Conservation (phyloP, 2,113 vertebrate species). For the Eurypyga helias region DNA sequence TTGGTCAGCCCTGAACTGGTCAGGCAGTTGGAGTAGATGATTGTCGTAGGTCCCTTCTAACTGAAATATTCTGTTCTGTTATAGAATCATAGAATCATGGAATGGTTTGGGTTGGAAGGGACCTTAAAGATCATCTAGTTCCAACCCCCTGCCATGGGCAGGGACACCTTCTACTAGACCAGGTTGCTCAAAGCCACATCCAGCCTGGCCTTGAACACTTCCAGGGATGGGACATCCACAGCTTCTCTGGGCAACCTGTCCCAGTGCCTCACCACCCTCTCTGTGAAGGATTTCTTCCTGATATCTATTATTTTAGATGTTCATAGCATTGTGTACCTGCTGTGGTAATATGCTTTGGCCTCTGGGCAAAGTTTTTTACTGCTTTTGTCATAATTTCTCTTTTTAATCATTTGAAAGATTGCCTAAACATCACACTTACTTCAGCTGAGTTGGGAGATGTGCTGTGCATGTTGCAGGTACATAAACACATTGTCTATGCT, state of each 20-base stretch:
- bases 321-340: not conserved
- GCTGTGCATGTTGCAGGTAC: not conserved
- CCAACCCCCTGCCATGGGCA: too few species aligned
- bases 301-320: not conserved
- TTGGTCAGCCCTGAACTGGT: not conserved
- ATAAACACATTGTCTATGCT: not conserved
- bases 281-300: too few species aligned
- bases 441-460: not conserved
- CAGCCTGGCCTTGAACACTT: too few species aligned
- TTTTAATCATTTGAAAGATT: not conserved
- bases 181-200: too few species aligned
- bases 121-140: too few species aligned
- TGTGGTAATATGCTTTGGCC: not conserved
- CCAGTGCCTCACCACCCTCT: too few species aligned
- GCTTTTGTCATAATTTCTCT: not conserved
- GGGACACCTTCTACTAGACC: too few species aligned
- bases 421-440: not conserved
- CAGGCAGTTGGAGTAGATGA: not conserved
- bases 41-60: not conserved
- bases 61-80: too few species aligned
- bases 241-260: too few species aligned
- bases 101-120: too few species aligned
- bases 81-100: too few species aligned
- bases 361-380: not conserved
- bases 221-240: too few species aligned